Evolutionary conservation across 2,888 invertebrate species (phyloP).

Genomic region (Neria commutata): DNA sequence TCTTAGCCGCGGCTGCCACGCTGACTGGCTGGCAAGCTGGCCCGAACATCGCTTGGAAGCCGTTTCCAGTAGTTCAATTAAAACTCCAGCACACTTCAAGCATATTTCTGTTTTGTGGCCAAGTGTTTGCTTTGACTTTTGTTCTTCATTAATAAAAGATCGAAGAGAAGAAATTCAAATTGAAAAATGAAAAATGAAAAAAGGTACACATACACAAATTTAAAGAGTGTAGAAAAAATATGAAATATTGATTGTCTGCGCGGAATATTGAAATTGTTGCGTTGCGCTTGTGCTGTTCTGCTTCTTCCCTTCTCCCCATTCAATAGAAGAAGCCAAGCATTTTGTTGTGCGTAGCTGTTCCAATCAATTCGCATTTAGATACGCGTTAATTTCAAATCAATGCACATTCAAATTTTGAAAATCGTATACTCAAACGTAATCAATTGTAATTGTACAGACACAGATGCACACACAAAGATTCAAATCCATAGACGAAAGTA

Average conservation of each 20-base stretch:
- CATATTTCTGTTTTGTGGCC: conserved; percentile 36
- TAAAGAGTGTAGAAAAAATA: neutral
- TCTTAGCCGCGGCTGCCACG: neutral
- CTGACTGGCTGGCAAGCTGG: neutral
- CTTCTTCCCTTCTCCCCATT: neutral
- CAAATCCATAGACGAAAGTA: no score
- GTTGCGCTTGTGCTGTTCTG: no score
- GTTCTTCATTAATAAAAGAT: conserved; percentile 1
- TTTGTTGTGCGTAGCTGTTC: conserved; percentile 9
- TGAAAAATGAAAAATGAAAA: no score
- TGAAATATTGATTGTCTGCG: neutral
- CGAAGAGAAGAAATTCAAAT: no score
- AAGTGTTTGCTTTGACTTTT: neutral
- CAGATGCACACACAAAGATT: no score
- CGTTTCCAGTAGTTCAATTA: conserved; percentile 52
- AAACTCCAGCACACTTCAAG: conserved; percentile 45
- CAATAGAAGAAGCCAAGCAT: neutral
- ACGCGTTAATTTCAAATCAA: conserved; percentile 17
- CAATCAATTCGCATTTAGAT: conserved; percentile 14
- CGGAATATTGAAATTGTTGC: neutral
- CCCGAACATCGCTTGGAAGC: conserved; percentile 48
- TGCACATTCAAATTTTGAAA: conserved; percentile 10
- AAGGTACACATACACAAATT: no score
- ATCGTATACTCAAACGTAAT: conserved; percentile 28
- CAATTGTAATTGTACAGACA: no score